These are phyloP conservation scores for Myoxocephalus aenaeus DNA, from an alignment of 2,797 vertebrate species.

Conservation along the genomic window DNA sequence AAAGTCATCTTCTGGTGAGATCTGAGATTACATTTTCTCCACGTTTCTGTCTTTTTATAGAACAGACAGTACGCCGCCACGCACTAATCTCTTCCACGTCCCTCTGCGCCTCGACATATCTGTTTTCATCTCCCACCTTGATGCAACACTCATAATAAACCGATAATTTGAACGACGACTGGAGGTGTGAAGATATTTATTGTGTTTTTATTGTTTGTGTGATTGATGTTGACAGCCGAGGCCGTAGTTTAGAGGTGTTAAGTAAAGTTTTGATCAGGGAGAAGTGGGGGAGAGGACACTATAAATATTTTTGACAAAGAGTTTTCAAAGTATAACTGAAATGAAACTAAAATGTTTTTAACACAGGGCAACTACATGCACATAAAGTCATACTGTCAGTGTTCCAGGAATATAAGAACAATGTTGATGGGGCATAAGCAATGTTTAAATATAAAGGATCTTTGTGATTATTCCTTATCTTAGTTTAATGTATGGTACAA, in stretches of 20 bases:
- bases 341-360: no score
- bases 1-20: slow-evolving; percentile 60
- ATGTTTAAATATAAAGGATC: no score
- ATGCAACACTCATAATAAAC: slow-evolving; percentile 64
- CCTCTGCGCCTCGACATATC: slow-evolving; percentile 38
- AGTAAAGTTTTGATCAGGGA: background rate
- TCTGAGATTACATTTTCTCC: slow-evolving; percentile 52
- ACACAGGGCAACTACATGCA: background rate
- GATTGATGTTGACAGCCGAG: slow-evolving; percentile 24
- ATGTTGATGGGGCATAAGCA: background rate
- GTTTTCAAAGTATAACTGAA: no score
- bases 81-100: slow-evolving; percentile 25
- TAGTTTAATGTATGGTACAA: background rate
- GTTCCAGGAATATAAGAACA: background rate
- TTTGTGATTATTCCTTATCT: background rate
- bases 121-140: slow-evolving; percentile 55
- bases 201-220: slow-evolving; percentile 28
- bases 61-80: slow-evolving; percentile 4
- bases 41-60: slow-evolving; percentile 59
- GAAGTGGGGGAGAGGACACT: background rate
- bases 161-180: slow-evolving; percentile 53
- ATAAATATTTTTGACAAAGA: background rate
- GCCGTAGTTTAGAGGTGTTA: background rate
- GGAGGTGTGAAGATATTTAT: slow-evolving; percentile 20
- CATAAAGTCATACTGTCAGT: background rate